phyloP scores from a whole-genome alignment of 2,113 vertebrate genomes.

The Acrocephalus kingi region DNA sequence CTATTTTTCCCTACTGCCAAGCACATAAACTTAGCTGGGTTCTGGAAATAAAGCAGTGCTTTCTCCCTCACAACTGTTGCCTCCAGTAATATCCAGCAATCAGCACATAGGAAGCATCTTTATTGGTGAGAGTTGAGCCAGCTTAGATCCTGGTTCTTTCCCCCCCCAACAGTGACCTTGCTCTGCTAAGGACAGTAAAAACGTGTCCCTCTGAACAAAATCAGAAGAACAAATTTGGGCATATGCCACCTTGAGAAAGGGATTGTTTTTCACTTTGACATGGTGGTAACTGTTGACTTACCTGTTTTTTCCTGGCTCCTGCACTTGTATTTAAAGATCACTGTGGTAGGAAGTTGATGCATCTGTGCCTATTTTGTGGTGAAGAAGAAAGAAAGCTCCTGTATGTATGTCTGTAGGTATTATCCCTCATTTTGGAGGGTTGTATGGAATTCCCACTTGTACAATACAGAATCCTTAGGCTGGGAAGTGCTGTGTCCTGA shows the following conservation, averaged over 20 bases:
- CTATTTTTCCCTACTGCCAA: neutral
- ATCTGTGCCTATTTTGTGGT: neutral
- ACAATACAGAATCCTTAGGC: neutral
- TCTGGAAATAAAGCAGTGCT: conserved; percentile 20
- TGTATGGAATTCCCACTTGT: neutral
- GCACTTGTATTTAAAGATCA: neutral
- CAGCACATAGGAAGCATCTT: neutral
- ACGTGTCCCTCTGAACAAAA: neutral
- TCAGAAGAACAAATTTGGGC: neutral
- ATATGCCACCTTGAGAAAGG: neutral
- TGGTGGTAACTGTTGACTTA: neutral
- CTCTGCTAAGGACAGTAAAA: neutral
- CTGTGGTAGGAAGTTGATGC: neutral
- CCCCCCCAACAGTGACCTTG: rapidly evolving
- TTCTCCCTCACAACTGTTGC: neutral
- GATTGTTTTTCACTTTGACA: neutral
- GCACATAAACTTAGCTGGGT: neutral
- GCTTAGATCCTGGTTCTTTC: neutral
- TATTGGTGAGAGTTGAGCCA: neutral
- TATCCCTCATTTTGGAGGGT: neutral
- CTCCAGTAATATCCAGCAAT: neutral
- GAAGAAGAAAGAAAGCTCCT: neutral
- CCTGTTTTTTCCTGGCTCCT: neutral
- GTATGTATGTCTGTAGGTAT: rapidly evolving
- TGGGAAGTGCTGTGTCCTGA: neutral